Evolutionary conservation across 2,797 vertebrate genomes (phyloP), one percentile per base, ranked within the genome.

Genomic region (Gymnothorax reevesii): DNA sequence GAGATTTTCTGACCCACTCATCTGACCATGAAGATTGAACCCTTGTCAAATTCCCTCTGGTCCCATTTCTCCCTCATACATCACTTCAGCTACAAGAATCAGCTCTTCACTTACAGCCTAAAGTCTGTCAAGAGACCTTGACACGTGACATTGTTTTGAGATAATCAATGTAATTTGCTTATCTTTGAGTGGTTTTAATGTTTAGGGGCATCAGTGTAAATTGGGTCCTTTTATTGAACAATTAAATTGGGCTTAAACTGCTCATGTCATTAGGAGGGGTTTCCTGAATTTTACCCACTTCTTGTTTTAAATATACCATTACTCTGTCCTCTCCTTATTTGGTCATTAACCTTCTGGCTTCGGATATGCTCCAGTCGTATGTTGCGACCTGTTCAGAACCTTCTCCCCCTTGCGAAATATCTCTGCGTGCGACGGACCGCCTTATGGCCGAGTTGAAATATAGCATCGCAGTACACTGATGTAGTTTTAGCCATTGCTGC

Each of bases 311-410:
- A 57, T 20, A 55, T 42, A 82, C 66, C n/a, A 42, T 22, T 84
- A 52, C 60, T 86, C 85, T 60, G 85, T 20, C 84, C 84, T 27
- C 33, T 71, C 69, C 79, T 88, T 88, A 87, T 87, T 87, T 83
- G 69, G 87, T 89, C 88, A 89, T 90, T 90, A 89, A 89, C 89
- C 86, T 88, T 86, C 87, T 85, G 86, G 82, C 86, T 89, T 85
- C 62, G 66, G 85, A 80, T 87, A 87, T 57, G 84, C 84, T 86
- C 77, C 84, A 25, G n/a, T 84, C 84, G 88, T 89, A 89, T 88
- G 86, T 89, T 82, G 86, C 83, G 83, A 69, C 79, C 86, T 85
- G 83, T 69, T 75, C 54, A 27, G 66, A 27, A 54, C 42, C 75
- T 73, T 49, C 79, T 13, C 57, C 59, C 85, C 66, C 57, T 52